Evolutionary conservation across 1,140 invertebrate genomes (phyloP).

Genomic region (Saccostrea echinata): DNA sequence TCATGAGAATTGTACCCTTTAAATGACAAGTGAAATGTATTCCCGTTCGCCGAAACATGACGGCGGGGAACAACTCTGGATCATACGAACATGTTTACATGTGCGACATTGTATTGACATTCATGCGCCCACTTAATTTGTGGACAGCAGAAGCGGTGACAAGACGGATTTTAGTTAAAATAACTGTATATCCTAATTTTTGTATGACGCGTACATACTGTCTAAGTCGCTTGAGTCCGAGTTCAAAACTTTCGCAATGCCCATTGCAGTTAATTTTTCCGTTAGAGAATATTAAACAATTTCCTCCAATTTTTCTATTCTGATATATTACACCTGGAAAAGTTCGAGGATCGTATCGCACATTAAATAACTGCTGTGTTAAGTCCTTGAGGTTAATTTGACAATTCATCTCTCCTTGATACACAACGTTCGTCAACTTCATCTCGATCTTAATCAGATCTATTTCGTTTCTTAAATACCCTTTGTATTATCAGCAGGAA

Average conservation of each 20-base stretch:
- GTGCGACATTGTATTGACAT: not conserved
- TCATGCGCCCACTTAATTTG: constrained; percentile 3
- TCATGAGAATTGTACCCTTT: constrained; percentile 46
- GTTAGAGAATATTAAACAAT: too few species aligned
- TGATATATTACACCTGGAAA: too few species aligned
- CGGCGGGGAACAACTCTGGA: too few species aligned
- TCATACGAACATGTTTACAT: constrained; percentile 27
- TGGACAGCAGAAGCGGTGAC: constrained; percentile 46
- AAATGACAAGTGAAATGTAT: constrained; percentile 48
- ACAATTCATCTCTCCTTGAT: not conserved
- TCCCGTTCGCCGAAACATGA: constrained; percentile 31
- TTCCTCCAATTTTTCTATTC: too few species aligned
- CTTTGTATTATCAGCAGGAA: too few species aligned
- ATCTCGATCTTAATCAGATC: too few species aligned
- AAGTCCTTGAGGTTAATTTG: constrained; percentile 9
- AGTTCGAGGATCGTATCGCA: too few species aligned
- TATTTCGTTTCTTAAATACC: too few species aligned
- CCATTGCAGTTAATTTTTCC: constrained; percentile 51
- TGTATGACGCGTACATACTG: constrained; percentile 47
- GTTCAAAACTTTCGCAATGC: constrained; percentile 3
- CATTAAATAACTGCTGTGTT: not conserved
- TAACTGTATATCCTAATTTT: constrained; percentile 16
- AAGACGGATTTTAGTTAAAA: constrained; percentile 19
- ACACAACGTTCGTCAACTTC: too few species aligned
- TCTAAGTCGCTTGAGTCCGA: constrained; percentile 40